Percentiles rank a stretch among this genome's conserved stretches.
Conservation (phyloP, 2,113 vertebrate species). For the Beaufortia kweichowensis region DNA sequence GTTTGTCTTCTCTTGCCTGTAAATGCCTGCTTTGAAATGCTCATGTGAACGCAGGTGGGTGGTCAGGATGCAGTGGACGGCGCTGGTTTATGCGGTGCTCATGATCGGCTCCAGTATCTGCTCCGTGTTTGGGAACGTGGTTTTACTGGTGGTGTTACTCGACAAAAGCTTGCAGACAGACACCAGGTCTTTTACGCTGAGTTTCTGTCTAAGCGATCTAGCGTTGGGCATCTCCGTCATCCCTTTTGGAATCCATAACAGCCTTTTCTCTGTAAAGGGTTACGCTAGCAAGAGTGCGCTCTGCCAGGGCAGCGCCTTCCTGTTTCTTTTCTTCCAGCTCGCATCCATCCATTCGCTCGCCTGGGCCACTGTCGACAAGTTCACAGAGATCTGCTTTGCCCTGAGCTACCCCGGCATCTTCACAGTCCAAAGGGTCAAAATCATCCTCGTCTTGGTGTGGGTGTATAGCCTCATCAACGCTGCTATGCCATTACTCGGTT, state of each 20-base stretch:
- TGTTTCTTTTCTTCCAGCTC: constrained; percentile 71
- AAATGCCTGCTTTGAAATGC: constrained; percentile 30
- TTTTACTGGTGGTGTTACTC: constrained; percentile 65
- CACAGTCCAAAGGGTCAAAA: constrained; percentile 58
- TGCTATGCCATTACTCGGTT: constrained; percentile 68
- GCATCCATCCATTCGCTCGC: constrained; percentile 71
- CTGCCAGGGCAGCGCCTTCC: constrained; percentile 70
- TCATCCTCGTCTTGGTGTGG: constrained; percentile 65
- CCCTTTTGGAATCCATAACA: constrained; percentile 65
- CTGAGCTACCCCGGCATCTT: constrained; percentile 69
- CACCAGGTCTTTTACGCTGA: constrained; percentile 65
- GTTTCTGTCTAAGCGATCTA: constrained; percentile 71
- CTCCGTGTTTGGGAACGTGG: constrained; percentile 66
- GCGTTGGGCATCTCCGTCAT: constrained; percentile 66
- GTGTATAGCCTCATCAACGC: constrained; percentile 63
- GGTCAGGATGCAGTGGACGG: constrained; percentile 54
- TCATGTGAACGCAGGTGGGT: constrained; percentile 1
- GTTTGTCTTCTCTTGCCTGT: neutral
- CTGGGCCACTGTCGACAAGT: constrained; percentile 71
- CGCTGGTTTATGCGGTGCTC: constrained; percentile 52
- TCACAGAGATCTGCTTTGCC: constrained; percentile 72
- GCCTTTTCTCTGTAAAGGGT: constrained; percentile 49
- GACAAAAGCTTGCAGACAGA: constrained; percentile 66
- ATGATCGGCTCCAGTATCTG: constrained; percentile 64
- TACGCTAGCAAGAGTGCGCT: constrained; percentile 44